phyloP scores from a whole-genome alignment of 1,140 invertebrate genomes.

The Apis mellifera region Amel_HAv3.1 CM009934.2:13265501-13266000 shows the following conservation, averaged over 20 bases:
- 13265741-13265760: conserved; percentile 29
- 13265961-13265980: too few relatives aligned
- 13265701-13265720: conserved; percentile 72
- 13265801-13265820: conserved; percentile 9
- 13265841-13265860: conserved; percentile 46
- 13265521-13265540: conserved; percentile 76
- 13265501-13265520: conserved; percentile 40
- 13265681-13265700: conserved; percentile 69
- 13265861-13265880: not conserved
- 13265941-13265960: not conserved
- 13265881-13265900: too few relatives aligned
- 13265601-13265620: conserved; percentile 75
- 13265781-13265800: conserved; percentile 24
- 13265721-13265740: conserved; percentile 51
- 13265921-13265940: not conserved
- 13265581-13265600: conserved; percentile 78
- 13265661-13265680: conserved; percentile 74
- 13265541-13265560: conserved; percentile 81
- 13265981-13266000: not conserved
- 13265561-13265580: conserved; percentile 79
- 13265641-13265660: conserved; percentile 73
- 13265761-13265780: conserved; percentile 41
- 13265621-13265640: conserved; percentile 80
- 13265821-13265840: conserved; percentile 15
- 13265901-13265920: not conserved